Conservation (phyloP, 2,888 invertebrate genomes). For the Hartigia nigra region DNA sequence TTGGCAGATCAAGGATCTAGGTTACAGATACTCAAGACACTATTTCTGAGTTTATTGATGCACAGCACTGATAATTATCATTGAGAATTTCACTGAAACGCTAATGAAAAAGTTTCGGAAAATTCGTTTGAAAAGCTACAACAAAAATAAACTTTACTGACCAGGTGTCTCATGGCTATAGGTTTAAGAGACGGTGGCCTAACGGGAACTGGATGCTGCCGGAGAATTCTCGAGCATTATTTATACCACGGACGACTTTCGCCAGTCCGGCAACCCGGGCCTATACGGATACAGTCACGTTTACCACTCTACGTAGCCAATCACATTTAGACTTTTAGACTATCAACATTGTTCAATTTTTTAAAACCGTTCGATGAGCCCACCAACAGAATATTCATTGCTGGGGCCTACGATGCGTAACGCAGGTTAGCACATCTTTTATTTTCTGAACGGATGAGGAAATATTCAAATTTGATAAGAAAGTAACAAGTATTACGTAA, state of each 20-base stretch:
- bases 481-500: not conserved
- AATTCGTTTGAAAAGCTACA: not conserved
- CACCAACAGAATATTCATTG: not conserved
- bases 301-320: slow-evolving; percentile 9
- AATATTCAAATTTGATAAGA: not conserved
- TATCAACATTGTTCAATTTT: slow-evolving; percentile 22
- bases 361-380: not conserved
- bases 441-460: not conserved
- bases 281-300: slow-evolving; percentile 16
- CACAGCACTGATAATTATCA: not conserved
- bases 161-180: slow-evolving; percentile 50
- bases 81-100: not conserved
- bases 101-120: not conserved
- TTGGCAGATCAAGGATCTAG: not conserved
- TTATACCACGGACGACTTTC: slow-evolving; percentile 60
- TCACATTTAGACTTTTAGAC: slow-evolving; percentile 12
- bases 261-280: slow-evolving; percentile 41
- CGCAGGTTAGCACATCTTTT: not conserved
- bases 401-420: not conserved
- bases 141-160: slow-evolving; percentile 36
- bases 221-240: slow-evolving; percentile 48
- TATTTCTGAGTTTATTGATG: not conserved
- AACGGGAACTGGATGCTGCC: slow-evolving; percentile 48
- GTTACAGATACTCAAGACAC: not conserved
- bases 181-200: slow-evolving; percentile 26